These are phyloP conservation scores for Centroberyx gerrardi DNA, from an alignment of 2,797 vertebrate species.

Conservation along the genomic window DNA sequence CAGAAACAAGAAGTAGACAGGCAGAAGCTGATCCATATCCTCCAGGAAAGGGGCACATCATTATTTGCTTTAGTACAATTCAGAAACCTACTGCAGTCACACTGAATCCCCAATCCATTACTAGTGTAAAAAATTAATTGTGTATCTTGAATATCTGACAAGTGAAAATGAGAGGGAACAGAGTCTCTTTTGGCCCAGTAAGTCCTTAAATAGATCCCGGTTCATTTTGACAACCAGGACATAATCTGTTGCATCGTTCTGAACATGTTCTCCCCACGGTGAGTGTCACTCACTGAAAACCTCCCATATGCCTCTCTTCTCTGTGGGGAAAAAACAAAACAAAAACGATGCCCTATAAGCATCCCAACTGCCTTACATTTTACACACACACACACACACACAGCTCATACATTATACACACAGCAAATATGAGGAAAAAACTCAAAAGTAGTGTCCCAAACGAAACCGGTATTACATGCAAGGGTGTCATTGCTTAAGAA, in stretches of 20 bases:
- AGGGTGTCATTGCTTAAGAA: too few relatives aligned
- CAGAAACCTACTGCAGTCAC: not conserved
- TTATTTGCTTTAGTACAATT: slow-evolving; percentile 4
- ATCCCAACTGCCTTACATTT: too few relatives aligned
- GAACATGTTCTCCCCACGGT: not conserved
- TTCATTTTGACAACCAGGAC: slow-evolving; percentile 3
- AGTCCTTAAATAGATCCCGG: not conserved
- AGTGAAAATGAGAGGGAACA: not conserved
- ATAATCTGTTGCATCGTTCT: slow-evolving; percentile 5
- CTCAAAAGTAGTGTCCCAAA: too few relatives aligned
- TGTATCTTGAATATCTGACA: not conserved
- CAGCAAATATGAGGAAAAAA: too few relatives aligned
- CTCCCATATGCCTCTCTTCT: not conserved
- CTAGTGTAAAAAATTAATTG: not conserved
- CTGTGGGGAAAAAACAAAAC: not conserved
- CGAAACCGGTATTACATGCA: too few relatives aligned
- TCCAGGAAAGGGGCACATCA: not conserved
- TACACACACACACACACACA: too few relatives aligned
- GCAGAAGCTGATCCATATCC: slow-evolving; percentile 8
- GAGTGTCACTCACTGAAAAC: slow-evolving; percentile 11
- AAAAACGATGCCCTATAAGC: not conserved
- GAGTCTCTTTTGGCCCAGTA: not conserved
- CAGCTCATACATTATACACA: too few relatives aligned
- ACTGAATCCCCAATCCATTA: too few relatives aligned
- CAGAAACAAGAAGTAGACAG: slow-evolving; percentile 22